Evolutionary conservation across 1,140 invertebrate genomes (phyloP).

Genomic region (Cephus cinctus): DNA sequence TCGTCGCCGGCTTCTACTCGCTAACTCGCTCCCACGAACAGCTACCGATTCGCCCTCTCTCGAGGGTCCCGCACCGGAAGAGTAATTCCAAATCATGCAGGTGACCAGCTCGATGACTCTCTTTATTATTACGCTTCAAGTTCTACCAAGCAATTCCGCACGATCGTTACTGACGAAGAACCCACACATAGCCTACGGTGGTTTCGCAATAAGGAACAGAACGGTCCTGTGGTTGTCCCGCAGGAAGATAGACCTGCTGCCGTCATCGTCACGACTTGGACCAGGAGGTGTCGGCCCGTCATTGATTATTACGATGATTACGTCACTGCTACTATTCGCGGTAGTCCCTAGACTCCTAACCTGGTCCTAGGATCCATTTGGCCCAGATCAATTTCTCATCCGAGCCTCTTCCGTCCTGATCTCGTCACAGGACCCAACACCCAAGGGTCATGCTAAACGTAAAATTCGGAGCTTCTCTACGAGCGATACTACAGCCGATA

Average conservation of each 20-base stretch:
- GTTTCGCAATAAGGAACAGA: conserved; percentile 49
- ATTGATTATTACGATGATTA: conserved; percentile 46
- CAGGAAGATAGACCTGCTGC: no score
- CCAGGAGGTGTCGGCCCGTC: conserved; percentile 25
- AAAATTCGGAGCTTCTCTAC: no score
- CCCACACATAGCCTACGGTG: conserved; percentile 20
- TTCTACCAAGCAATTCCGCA: neutral
- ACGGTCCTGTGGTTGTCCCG: conserved; percentile 43
- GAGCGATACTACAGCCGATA: no score
- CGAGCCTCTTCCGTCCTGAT: no score
- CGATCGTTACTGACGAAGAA: neutral
- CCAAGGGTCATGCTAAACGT: no score
- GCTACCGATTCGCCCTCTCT: neutral
- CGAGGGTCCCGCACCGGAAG: neutral
- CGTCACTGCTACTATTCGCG: conserved; percentile 46
- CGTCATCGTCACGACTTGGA: conserved; percentile 29
- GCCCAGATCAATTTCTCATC: conserved; percentile 9
- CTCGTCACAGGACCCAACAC: no score
- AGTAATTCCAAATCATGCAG: no score
- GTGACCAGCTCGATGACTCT: no score
- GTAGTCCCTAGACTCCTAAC: conserved; percentile 34
- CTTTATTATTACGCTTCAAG: no score
- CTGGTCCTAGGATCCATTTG: conserved; percentile 10
- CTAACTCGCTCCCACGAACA: neutral
- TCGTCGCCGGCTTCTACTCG: neutral